Evolutionary conservation across 2,888 invertebrate genomes (phyloP).

Genomic region (Phytoseiulus persimilis): DNA sequence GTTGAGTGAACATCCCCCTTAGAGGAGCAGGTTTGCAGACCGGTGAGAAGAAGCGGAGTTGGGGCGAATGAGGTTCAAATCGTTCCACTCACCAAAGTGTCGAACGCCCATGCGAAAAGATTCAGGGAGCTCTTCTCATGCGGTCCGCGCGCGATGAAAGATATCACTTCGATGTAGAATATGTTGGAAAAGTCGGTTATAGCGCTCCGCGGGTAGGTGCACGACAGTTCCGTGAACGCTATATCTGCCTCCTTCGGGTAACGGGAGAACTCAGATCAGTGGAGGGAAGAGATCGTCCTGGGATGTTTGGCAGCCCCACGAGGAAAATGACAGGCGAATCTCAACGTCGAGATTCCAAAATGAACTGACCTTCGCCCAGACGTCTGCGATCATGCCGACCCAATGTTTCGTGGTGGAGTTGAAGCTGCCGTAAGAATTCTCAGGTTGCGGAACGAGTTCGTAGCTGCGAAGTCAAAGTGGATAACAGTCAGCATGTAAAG

Average conservation of each 20-base stretch:
- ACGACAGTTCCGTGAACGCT: background rate
- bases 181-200: background rate
- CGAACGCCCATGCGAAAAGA: background rate
- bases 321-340: too few relatives aligned
- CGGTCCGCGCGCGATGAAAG: background rate
- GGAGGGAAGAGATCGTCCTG: too few relatives aligned
- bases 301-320: too few relatives aligned
- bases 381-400: background rate
- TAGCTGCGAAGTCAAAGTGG: background rate
- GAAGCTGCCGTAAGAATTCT: background rate
- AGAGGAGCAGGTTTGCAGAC: too few relatives aligned
- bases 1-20: too few relatives aligned
- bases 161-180: background rate
- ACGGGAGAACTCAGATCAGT: too few relatives aligned
- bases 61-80: too few relatives aligned
- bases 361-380: background rate
- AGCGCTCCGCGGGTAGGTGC: background rate
- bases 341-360: too few relatives aligned
- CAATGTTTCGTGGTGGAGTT: background rate
- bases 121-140: background rate
- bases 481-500: too few relatives aligned
- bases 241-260: background rate
- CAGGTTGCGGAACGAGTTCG: background rate
- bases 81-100: background rate
- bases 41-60: too few relatives aligned